These are phyloP conservation scores for Ellobius talpinus DNA, from an alignment of 2,113 vertebrate genomes.

Conservation along the genomic window DNA sequence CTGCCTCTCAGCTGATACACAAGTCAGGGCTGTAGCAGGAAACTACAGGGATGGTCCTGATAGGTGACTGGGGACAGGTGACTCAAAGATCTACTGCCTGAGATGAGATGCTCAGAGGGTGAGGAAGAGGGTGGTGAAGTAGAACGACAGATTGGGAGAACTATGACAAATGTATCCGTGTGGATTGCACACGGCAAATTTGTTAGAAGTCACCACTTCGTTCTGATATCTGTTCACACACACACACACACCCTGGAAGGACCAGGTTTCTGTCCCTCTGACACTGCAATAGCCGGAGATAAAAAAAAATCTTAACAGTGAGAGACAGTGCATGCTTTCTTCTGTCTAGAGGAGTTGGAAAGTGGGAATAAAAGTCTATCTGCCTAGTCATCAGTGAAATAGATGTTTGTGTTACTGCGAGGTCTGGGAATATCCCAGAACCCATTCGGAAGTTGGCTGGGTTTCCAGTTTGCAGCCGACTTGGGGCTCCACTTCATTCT, in stretches of 20 bases:
- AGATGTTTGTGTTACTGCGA: conserved; percentile 21
- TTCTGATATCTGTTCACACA: conserved; percentile 50
- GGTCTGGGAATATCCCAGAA: neutral
- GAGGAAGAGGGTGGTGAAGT: neutral
- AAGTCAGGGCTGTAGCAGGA: neutral
- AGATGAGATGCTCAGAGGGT: neutral
- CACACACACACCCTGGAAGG: conserved; percentile 27
- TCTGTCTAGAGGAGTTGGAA: neutral
- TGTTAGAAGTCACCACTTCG: conserved; percentile 47
- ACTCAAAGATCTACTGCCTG: neutral
- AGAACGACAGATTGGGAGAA: neutral
- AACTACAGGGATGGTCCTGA: neutral
- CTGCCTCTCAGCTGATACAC: neutral
- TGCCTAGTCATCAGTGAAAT: neutral
- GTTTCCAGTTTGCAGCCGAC: conserved; percentile 56
- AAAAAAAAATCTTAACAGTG: conserved; percentile 58
- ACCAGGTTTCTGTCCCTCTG: neutral
- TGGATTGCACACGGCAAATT: conserved; percentile 64
- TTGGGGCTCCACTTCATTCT: neutral
- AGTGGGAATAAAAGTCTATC: conserved; percentile 46
- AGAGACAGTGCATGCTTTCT: conserved; percentile 38
- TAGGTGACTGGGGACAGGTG: neutral
- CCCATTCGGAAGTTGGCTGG: conserved; percentile 5
- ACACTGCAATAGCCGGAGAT: conserved; percentile 61
- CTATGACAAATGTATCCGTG: neutral